Base-by-base conservation (phyloP, 2,797 vertebrate genomes). In the Mallotus villosus region DNA sequence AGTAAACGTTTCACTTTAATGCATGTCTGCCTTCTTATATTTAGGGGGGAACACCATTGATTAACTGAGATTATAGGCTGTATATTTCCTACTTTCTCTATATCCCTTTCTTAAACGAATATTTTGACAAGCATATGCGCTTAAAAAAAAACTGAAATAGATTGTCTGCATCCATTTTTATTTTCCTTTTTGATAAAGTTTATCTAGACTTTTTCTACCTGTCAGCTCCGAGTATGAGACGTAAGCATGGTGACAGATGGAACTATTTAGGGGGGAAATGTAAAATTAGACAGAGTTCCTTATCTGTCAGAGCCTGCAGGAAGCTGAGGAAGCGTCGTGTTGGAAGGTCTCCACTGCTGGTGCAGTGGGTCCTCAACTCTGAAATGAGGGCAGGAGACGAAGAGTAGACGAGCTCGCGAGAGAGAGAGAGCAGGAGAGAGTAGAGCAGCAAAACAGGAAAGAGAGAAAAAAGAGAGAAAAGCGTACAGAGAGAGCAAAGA, bases 241-340 rank as follows among this genome's bases (percentile, higher is more conserved):
- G 55, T 79, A 74, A 57, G 77, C 85, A 79, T 66, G 58, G 72
- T 84, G 82, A 76, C 64, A 72, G 77, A 53, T 77, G 86, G 84
- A 84, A 86, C 84, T 14, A 49, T 90, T 88, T 85, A 75, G 65
- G 74, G 79, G 41, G 81, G 85, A 90, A 90, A 86, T 82, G 63
- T 70, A 77, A 89, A 88, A 91, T 90, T 91, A 89, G 89, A 86
- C 82, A 75, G 77, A 78, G 83, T 79, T 86, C 77, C 90, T 93
- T 92, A 92, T 92, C 91, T 92, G 80, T 87, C 74, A 81, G 77
- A 78, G 79, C 87, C 89, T 90, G 87, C 90, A 91, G 92, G 91
- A 93, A 92, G 85, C 85, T 81, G 74, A 74, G 87, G 2, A 24
- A 82, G 87, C 81, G 91, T 89, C 90, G 89, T 91, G 86, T 90